A percentile compares a stretch with the other conserved stretches of the same genome.
These are phyloP conservation scores for Drosophila pachea DNA, from an alignment of 1,140 invertebrate species.

Conservation along the genomic window DNA sequence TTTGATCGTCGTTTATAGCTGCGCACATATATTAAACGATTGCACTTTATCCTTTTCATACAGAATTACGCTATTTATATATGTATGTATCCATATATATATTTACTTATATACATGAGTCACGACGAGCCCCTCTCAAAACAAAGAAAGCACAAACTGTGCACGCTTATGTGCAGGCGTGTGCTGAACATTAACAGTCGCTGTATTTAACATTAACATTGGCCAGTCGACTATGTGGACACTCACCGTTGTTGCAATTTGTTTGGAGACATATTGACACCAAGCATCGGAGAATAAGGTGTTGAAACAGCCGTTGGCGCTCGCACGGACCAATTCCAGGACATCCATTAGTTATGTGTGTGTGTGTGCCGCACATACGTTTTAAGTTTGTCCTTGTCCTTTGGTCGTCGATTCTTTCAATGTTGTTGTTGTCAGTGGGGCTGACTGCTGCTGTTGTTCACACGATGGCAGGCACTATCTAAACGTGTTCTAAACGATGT, in stretches of 20 bases:
- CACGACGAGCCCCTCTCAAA: conserved; percentile 35
- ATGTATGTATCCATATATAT: not conserved
- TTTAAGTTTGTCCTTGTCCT: conserved; percentile 12
- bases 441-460: conserved; percentile 16
- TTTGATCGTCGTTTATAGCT: conserved; percentile 19
- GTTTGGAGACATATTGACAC: conserved; percentile 60
- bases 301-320: conserved; percentile 54
- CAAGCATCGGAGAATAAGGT: conserved; percentile 70
- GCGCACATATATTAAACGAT: conserved; percentile 31
- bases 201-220: not conserved
- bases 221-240: not conserved
- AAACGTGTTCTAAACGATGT: conserved; percentile 12
- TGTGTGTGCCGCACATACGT: conserved; percentile 16
- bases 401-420: conserved; percentile 3
- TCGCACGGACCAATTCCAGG: conserved; percentile 64
- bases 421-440: not conserved
- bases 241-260: conserved; percentile 70
- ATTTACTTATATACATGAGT: conserved; percentile 11
- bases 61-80: not conserved
- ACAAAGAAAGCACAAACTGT: conserved; percentile 17
- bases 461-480: conserved; percentile 11
- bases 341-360: conserved; percentile 57
- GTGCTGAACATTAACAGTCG: not conserved
- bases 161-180: not conserved
- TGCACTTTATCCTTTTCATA: conserved; percentile 3